Conservation (phyloP, 2,888 invertebrate genomes). For the Caenorhabditis sulstoni region DNA sequence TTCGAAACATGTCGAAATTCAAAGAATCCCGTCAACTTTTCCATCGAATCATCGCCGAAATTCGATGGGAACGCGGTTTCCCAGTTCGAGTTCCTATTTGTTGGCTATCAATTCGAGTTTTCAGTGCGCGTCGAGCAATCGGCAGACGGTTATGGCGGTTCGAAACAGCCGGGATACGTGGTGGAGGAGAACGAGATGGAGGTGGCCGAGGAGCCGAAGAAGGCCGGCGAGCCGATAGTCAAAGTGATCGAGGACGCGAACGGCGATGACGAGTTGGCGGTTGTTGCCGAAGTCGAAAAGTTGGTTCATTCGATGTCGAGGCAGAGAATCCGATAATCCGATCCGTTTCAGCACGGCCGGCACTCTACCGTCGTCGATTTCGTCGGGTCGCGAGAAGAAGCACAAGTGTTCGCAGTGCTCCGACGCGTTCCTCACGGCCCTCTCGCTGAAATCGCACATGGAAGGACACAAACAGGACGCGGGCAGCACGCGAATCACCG, state of each 20-base stretch:
- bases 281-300: slow-evolving; percentile 63
- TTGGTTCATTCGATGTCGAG: no score
- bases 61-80: no score
- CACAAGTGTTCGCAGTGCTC: slow-evolving; percentile 58
- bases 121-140: slow-evolving; percentile 29
- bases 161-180: slow-evolving; percentile 46
- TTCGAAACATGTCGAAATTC: no score
- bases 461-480: slow-evolving; percentile 53
- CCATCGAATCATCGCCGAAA: no score
- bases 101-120: slow-evolving; percentile 2
- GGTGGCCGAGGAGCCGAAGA: background rate
- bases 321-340: no score
- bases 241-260: slow-evolving; percentile 33
- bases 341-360: slow-evolving; percentile 49
- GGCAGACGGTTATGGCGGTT: background rate
- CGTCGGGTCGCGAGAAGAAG: slow-evolving; percentile 40
- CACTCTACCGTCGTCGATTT: slow-evolving; percentile 14
- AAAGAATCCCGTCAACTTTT: no score
- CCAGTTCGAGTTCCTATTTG: background rate
- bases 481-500: slow-evolving; percentile 8
- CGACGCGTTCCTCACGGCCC: slow-evolving; percentile 37
- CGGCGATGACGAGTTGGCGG: slow-evolving; percentile 61
- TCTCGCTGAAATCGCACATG: slow-evolving; percentile 26
- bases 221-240: slow-evolving; percentile 15
- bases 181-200: slow-evolving; percentile 45